Evolutionary conservation across 2,888 invertebrate genomes (phyloP).

Genomic region (Colostygia pectinataria): DNA sequence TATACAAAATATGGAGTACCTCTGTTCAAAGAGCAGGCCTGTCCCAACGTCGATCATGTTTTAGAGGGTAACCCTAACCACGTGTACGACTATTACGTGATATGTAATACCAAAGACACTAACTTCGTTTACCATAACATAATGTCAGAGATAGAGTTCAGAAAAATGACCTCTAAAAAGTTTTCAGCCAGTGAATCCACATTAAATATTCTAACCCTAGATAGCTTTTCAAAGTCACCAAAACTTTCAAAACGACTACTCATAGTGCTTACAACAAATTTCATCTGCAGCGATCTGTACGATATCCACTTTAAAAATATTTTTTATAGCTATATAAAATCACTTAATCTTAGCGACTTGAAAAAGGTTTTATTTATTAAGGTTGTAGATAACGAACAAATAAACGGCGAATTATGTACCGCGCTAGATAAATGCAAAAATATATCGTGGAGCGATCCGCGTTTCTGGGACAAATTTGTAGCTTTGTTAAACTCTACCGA

Average conservation of each 20-base stretch:
- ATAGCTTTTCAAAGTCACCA: constrained; percentile 73
- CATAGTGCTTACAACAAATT: constrained; percentile 84
- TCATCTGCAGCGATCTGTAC: constrained; percentile 73
- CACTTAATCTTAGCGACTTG: constrained; percentile 71
- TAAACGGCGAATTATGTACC: constrained; percentile 73
- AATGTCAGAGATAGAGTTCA: constrained; percentile 87
- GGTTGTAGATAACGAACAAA: constrained; percentile 74
- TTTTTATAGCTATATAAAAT: constrained; percentile 77
- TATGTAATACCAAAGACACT: constrained; percentile 92
- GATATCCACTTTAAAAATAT: constrained; percentile 78
- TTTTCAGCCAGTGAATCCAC: constrained; percentile 86
- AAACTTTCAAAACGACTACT: constrained; percentile 78
- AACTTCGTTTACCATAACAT: constrained; percentile 86
- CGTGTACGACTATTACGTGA: constrained; percentile 93
- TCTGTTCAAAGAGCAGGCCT: constrained; percentile 88
- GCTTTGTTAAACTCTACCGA: constrained; percentile 88
- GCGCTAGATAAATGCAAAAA: constrained; percentile 84
- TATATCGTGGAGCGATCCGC: constrained; percentile 88
- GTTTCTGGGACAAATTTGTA: constrained; percentile 93
- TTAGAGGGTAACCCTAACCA: constrained; percentile 87
- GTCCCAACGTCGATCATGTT: constrained; percentile 81
- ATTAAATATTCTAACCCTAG: constrained; percentile 83
- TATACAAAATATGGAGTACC: constrained; percentile 91
- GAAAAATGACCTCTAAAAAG: constrained; percentile 88
- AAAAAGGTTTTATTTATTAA: constrained; percentile 77